These are phyloP conservation scores for Allacma fusca DNA, from an alignment of 2,888 invertebrate species.

Conservation along the genomic window DNA sequence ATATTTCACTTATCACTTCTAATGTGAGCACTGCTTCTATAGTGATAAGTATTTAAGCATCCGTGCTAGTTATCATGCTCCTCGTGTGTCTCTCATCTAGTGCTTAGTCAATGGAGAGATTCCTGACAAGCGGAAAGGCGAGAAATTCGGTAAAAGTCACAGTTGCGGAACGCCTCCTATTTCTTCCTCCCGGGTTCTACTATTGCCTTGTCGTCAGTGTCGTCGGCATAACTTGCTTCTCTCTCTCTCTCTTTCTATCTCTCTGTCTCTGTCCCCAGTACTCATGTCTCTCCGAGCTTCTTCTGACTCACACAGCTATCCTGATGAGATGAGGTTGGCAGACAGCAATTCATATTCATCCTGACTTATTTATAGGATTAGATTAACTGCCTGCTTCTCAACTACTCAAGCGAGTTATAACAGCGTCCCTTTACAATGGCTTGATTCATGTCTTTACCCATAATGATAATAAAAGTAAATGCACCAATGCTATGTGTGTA, in stretches of 20 bases:
- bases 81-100: conserved; percentile 9
- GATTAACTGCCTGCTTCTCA: conserved; percentile 31
- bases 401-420: conserved; percentile 14
- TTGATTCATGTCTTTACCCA: neutral
- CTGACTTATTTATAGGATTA: conserved; percentile 36
- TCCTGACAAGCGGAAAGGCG: conserved; percentile 58
- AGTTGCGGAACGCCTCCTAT: conserved; percentile 56
- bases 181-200: conserved; percentile 25
- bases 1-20: neutral
- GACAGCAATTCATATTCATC: conserved; percentile 26
- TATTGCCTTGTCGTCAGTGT: neutral
- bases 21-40: conserved; percentile 9
- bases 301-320: no score
- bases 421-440: neutral
- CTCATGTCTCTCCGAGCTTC: no score
- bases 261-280: no score
- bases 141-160: conserved; percentile 54
- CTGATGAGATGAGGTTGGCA: no score
- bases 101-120: conserved; percentile 30
- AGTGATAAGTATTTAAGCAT: conserved; percentile 7
- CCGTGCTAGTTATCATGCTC: neutral
- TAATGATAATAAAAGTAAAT: no score
- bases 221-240: neutral
- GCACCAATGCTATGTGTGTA: no score
- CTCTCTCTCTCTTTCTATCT: no score